Conservation (phyloP, 2,797 vertebrate genomes). For the Microcaecilia unicolor region DNA sequence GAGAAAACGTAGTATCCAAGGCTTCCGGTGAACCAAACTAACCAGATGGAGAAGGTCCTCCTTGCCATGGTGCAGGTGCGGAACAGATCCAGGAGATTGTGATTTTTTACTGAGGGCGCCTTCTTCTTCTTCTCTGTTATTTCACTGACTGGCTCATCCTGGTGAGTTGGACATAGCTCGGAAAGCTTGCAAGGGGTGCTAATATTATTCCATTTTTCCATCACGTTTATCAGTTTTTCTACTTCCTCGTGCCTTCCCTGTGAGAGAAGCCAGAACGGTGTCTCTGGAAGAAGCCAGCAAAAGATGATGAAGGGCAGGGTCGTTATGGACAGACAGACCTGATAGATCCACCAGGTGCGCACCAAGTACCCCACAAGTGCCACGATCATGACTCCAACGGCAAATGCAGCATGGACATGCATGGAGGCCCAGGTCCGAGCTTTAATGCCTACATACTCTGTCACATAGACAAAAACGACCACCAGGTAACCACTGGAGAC, state of each 20-base stretch:
- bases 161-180: conserved; percentile 53
- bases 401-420: conserved; percentile 86
- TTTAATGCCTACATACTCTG: conserved; percentile 81
- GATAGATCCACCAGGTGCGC: conserved; percentile 86
- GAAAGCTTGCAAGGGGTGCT: conserved; percentile 57
- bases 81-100: conserved; percentile 76
- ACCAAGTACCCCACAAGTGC: conserved; percentile 78
- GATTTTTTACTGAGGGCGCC: conserved; percentile 42
- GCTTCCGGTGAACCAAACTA: conserved; percentile 87
- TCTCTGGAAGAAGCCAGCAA: conserved; percentile 90
- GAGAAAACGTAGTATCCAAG: conserved; percentile 89
- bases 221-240: conserved; percentile 66
- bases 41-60: conserved; percentile 80
- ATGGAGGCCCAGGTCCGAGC: conserved; percentile 87
- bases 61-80: conserved; percentile 64
- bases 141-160: conserved; percentile 1
- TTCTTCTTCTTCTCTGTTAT: background rate
- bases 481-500: conserved; percentile 85
- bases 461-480: conserved; percentile 90
- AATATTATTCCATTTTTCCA: conserved; percentile 71
- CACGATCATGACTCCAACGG: conserved; percentile 78
- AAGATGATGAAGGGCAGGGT: conserved; percentile 80
- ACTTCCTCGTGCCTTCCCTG: conserved; percentile 65
- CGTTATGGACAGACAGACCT: conserved; percentile 73
- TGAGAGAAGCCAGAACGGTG: conserved; percentile 84